Base-by-base conservation (phyloP, 2,797 vertebrate species). In the Artibeus lituratus region DNA sequence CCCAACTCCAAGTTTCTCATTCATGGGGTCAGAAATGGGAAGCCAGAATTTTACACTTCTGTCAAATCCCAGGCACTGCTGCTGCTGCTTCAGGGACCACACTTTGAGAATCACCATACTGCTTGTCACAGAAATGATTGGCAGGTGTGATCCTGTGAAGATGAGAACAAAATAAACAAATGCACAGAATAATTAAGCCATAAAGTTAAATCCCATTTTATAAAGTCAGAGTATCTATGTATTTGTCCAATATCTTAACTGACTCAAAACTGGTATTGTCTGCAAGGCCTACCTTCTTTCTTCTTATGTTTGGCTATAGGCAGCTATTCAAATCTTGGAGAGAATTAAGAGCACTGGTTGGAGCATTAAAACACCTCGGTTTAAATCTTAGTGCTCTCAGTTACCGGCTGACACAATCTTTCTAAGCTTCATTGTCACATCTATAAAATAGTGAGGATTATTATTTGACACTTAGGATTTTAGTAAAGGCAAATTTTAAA, bases 401-500 rank as follows among this genome's bases (percentile, higher is more conserved):
- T 94, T 47, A 57, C 24, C 42, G 22, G 15, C 49, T 78, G 2
- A 42, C 2, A 51, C n/a, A 35, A 77, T 10, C 21, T 80, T 86
- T 59, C 53, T 87, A 81, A 80, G 21, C 11, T n/a, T 96, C 77
- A 39, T 35, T 77, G 6, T 62, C 53, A 42, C 11, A 32, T n/a
- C 29, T 76, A 26, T 70, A 89, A 91, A 92, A 76, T 22, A 85
- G 8, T 55, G 22, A 86, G 42, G 15, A 65, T n/a, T 72, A 70
- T 76, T 84, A 90, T 83, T 78, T 85, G 87, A n/a, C 18, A 37
- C 21, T 94, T 86, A 67, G 26, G 39, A 93, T 78, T 94, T 76
- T 83, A 77, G 37, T 73, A 87, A 96, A 85, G 39, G 26, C 72
- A 42, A 87, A 85, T 55, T 84, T 81, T 42, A 65, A 0, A 39